Evolutionary conservation across 1,140 invertebrate species (phyloP).

Genomic region (Zophobas morio): DNA sequence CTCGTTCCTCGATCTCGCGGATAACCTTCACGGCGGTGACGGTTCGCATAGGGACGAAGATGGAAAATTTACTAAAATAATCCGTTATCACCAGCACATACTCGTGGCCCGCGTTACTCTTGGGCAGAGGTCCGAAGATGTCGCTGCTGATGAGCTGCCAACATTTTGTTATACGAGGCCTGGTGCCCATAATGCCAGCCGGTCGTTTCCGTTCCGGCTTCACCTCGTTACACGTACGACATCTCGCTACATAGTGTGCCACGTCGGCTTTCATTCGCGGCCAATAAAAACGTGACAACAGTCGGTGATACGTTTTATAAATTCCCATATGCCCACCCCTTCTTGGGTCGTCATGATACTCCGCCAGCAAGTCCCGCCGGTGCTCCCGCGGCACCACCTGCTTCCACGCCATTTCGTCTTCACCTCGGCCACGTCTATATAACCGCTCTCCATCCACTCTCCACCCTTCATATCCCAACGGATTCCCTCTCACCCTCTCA

Average conservation of each 20-base stretch:
- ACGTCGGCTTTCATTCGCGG: background rate
- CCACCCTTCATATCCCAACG: too few species aligned
- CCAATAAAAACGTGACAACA: background rate
- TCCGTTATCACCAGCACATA: background rate
- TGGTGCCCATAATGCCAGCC: background rate
- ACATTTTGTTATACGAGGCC: background rate
- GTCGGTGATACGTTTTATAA: background rate
- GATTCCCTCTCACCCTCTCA: too few species aligned
- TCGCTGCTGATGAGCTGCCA: background rate
- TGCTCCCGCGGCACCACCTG: background rate
- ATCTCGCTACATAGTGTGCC: too few species aligned
- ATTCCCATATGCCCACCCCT: background rate
- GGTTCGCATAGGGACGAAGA: background rate
- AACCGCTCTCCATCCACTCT: too few species aligned
- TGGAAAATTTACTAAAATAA: background rate
- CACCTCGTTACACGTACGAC: too few species aligned
- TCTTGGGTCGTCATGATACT: background rate
- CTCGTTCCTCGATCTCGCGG: background rate
- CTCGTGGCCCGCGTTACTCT: background rate
- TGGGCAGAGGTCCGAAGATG: background rate
- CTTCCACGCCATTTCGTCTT: background rate
- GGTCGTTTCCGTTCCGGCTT: background rate
- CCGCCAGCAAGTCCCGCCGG: background rate
- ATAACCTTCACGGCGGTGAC: background rate
- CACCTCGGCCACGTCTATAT: background rate